Evolutionary conservation across 2,113 vertebrate species (phyloP).

Genomic region (Empidonax traillii): DNA sequence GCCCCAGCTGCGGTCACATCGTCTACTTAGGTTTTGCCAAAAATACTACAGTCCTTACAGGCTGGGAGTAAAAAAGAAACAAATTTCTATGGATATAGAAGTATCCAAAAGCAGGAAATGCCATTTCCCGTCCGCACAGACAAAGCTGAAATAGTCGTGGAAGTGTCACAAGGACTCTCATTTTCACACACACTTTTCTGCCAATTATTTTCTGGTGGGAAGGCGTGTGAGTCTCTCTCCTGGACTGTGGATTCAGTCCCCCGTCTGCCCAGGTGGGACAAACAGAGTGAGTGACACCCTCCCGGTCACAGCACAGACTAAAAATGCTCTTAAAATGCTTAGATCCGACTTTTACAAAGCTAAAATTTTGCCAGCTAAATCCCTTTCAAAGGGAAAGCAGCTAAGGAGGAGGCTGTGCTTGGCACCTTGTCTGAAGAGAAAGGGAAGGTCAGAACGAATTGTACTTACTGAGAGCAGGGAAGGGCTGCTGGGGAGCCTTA

Average conservation of each 20-base stretch:
- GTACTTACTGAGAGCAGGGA: not conserved
- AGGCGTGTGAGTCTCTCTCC: accelerated
- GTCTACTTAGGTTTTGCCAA: not conserved
- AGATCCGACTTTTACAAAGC: not conserved
- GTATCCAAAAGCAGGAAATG: not conserved
- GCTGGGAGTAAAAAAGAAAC: not conserved
- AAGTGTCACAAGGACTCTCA: not conserved
- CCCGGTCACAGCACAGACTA: not conserved
- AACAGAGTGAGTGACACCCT: not conserved
- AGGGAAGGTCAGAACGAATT: not conserved
- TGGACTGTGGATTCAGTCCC: not conserved
- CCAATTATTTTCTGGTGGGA: not conserved
- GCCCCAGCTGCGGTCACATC: not conserved
- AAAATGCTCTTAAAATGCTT: not conserved
- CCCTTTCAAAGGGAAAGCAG: not conserved
- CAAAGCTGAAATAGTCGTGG: not conserved
- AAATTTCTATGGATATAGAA: not conserved
- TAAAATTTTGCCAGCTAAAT: not conserved
- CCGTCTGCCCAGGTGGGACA: not conserved
- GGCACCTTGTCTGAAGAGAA: not conserved
- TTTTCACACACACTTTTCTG: not conserved
- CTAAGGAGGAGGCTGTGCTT: not conserved
- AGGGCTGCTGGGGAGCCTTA: not conserved
- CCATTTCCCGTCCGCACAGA: not conserved
- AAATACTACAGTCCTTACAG: not conserved